Conservation (phyloP, 2,888 invertebrate genomes). For the Platerodrilus igneus region DNA sequence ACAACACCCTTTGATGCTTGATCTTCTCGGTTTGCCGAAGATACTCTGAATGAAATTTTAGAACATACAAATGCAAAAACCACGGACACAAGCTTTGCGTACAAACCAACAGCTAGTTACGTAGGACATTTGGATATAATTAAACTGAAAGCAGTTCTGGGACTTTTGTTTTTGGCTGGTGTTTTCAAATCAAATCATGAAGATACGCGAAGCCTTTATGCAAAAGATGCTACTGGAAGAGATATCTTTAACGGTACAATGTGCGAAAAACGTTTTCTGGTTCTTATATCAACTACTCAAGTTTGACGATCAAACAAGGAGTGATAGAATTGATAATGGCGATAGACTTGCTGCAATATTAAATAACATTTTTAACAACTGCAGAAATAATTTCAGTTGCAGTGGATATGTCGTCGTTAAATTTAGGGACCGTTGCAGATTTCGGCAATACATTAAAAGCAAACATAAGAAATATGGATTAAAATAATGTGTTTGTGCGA, state of each 20-base stretch:
- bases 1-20: too few relatives aligned
- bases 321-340: constrained; percentile 8
- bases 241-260: constrained; percentile 7
- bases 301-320: constrained; percentile 4
- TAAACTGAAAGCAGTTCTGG: constrained; percentile 10
- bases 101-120: constrained; percentile 6
- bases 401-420: neutral
- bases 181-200: constrained; percentile 7
- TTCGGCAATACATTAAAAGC: constrained; percentile 1
- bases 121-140: constrained; percentile 9
- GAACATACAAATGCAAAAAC: constrained; percentile 10
- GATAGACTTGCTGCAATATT: constrained; percentile 10
- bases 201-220: constrained; percentile 7
- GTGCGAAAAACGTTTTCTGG: constrained; percentile 7
- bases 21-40: too few relatives aligned
- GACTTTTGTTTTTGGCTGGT: constrained; percentile 4
- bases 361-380: neutral
- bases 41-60: constrained; percentile 7
- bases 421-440: neutral
- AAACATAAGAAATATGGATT: too few relatives aligned
- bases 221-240: constrained; percentile 5
- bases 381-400: neutral
- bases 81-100: constrained; percentile 1
- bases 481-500: too few relatives aligned
- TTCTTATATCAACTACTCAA: constrained; percentile 4